Conservation (phyloP, 2,113 vertebrate species). For the Nematolebias whitei region DNA sequence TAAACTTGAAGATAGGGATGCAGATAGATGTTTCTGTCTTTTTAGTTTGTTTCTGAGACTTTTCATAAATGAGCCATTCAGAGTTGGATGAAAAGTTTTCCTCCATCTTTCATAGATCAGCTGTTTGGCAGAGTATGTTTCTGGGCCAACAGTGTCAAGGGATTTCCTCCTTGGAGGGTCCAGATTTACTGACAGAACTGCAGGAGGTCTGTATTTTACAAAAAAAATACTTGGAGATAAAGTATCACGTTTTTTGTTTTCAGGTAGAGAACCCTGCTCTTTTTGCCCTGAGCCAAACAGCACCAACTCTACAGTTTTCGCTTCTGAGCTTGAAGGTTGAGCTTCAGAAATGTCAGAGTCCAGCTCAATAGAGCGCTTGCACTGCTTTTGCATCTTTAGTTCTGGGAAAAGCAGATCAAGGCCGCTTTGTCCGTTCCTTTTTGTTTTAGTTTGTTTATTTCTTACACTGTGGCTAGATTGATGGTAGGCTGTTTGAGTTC, state of each 20-base stretch:
- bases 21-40: background rate
- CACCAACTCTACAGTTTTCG: conserved; percentile 33
- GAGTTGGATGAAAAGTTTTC: conserved; percentile 25
- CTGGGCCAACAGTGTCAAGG: background rate
- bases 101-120: conserved; percentile 48
- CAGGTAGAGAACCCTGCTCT: background rate
- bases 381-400: conserved; percentile 12
- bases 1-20: background rate
- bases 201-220: conserved; percentile 34
- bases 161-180: background rate
- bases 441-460: background rate
- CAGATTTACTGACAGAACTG: conserved; percentile 45
- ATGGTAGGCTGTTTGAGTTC: background rate
- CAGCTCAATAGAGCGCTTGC: background rate
- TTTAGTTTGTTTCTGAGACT: background rate
- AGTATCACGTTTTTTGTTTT: background rate
- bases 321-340: background rate
- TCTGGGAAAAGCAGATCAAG: background rate
- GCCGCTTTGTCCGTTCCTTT: background rate
- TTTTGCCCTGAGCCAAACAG: conserved; percentile 64
- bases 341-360: background rate
- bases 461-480: background rate
- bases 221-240: background rate
- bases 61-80: background rate
- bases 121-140: conserved; percentile 34